A percentile compares a stretch with the other conserved stretches of the same genome.
These are phyloP conservation scores for Scaptomyza pallida DNA, from an alignment of 1,140 invertebrate genomes.

Conservation along the genomic window DNA sequence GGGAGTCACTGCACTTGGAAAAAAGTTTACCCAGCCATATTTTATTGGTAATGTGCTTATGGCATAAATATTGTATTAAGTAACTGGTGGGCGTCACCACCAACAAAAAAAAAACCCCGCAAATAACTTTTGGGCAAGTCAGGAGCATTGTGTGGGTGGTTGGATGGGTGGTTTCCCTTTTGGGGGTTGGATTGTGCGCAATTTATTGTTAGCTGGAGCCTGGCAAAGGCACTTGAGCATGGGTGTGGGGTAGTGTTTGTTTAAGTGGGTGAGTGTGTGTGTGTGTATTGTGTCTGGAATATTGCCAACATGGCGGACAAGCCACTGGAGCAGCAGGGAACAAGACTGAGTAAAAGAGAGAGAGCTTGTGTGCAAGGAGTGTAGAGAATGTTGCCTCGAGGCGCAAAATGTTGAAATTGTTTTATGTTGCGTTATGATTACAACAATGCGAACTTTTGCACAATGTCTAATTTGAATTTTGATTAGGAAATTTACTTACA, in stretches of 20 bases:
- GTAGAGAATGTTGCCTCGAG: conserved; percentile 45
- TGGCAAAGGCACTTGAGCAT: background rate
- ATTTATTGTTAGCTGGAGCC: conserved; percentile 68
- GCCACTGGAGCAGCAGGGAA: background rate
- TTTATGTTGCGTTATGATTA: conserved; percentile 82
- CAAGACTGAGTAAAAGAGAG: background rate
- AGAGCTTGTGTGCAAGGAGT: background rate
- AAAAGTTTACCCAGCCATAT: conserved; percentile 78
- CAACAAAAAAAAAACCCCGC: conserved; percentile 35
- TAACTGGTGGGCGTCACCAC: conserved; percentile 81
- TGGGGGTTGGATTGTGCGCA: conserved; percentile 79
- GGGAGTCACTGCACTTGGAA: conserved; percentile 38
- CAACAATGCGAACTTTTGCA: conserved; percentile 81
- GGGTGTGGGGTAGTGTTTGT: conserved; percentile 36
- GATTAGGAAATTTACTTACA: conserved; percentile 83
- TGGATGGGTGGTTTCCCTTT: conserved; percentile 24
- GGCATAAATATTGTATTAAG: conserved; percentile 83
- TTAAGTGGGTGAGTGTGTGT: conserved; percentile 20
- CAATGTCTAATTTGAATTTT: conserved; percentile 83
- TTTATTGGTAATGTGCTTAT: conserved; percentile 83
- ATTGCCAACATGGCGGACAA: conserved; percentile 63
- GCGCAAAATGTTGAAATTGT: conserved; percentile 76
- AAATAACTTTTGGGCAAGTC: conserved; percentile 3
- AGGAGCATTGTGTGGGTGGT: conserved; percentile 10
- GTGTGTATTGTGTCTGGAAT: conserved; percentile 32